Percentiles rank a stretch among this genome's conserved stretches.
phyloP scores from a whole-genome alignment of 2,113 vertebrate genomes.

The Sylvia atricapilla region DNA sequence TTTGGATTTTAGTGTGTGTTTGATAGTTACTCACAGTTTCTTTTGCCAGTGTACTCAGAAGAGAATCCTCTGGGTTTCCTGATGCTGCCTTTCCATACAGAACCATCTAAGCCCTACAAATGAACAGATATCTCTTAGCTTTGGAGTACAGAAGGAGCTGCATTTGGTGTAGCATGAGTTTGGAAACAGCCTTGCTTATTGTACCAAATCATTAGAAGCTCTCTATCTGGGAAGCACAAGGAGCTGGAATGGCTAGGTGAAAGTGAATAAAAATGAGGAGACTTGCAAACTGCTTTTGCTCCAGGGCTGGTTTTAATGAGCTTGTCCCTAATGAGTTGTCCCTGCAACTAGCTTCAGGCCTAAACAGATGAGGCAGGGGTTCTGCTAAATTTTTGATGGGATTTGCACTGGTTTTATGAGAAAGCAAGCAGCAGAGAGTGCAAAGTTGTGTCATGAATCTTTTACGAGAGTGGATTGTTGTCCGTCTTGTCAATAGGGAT shows the following conservation, averaged over 20 bases:
- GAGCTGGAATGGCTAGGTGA: conserved; percentile 72
- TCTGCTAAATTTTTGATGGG: conserved; percentile 91
- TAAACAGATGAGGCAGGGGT: conserved; percentile 89
- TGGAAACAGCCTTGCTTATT: conserved; percentile 48
- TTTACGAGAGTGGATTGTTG: conserved; percentile 77
- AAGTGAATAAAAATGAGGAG: conserved; percentile 80
- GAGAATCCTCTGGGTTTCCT: neutral
- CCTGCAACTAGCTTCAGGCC: conserved; percentile 88
- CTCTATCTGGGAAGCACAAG: conserved; percentile 54
- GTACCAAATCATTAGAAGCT: conserved; percentile 67
- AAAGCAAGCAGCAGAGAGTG: conserved; percentile 76
- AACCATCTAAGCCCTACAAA: neutral
- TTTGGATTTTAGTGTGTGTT: neutral
- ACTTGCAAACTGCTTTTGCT: conserved; percentile 83
- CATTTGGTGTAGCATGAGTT: conserved; percentile 12
- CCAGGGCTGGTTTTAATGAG: conserved; percentile 89
- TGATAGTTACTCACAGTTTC: neutral
- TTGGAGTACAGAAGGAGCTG: conserved; percentile 54
- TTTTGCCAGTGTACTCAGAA: neutral
- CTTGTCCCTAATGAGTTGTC: conserved; percentile 88
- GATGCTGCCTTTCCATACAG: neutral
- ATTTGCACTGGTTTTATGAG: conserved; percentile 85
- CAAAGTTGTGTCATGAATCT: conserved; percentile 82
- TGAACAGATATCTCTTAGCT: conserved; percentile 14
- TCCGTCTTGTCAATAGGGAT: conserved; percentile 71